Base-by-base conservation (phyloP, 1,140 invertebrate genomes). In the Caenorhabditis latens region DNA sequence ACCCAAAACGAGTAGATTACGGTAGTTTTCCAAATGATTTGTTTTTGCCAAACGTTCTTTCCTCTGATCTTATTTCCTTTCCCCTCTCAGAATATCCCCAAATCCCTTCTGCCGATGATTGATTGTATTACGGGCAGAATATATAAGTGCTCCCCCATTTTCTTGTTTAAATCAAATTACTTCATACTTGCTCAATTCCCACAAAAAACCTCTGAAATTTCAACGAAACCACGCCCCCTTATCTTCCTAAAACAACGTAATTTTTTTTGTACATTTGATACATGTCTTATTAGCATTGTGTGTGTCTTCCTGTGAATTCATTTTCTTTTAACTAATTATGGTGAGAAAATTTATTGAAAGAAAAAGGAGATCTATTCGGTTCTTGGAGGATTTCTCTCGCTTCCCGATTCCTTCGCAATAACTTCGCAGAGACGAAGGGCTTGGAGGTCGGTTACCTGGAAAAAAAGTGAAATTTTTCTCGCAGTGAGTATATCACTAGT, bases 1-100 rank as follows among this genome's bases (percentile, higher is more conserved):
- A 75, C 43, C 46, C 79, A 57, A 55, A 46, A 83, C 50, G 55
- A 57, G 79, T 57, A 55, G 79, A 48, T 71, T 71, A 71, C 65
- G 65, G 65, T 71, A 71, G 65, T 46, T 46, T 19, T 16, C 0
- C 32, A 32, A 32, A 32, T 32, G 32, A 32, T 43, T 13, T 71
- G 43, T 71, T 46, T 46, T 46, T 71, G 19, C 21, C 61, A 21
- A 63, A 63, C 40, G 14, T 63, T 32, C 24, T 32, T 63, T 32
- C 61, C 24, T 53, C 11, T 53, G 61, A 63, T 63, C 61, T 63
- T 63, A 7, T 63, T 2, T 63, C 21, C 2, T 21, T 63, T 40
- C 8, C 5, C n/a, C n/a, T 58, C 16, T 53, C 50, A 53, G 9
- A 53, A 8, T 53, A 32, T 32, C 32, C 32, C 32, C 32, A 32